A percentile compares a stretch with the other conserved stretches of the same genome.
Conservation (phyloP, 30 jellyfish, hydroid and myxozoan genomes). For the Hydractinia symbiolongicarpus region DNA sequence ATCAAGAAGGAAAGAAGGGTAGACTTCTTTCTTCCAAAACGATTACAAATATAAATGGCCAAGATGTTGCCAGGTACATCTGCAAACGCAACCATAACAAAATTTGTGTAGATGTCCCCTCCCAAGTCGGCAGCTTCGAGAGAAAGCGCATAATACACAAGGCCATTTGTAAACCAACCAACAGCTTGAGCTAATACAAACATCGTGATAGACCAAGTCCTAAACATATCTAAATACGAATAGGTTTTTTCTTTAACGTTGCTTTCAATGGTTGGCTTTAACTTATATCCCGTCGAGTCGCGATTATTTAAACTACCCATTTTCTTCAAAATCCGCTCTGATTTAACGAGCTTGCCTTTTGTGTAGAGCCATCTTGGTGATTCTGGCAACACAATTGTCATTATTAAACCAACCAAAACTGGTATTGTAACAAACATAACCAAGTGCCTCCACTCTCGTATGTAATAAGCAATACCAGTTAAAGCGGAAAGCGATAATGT, state of each 20-base stretch:
- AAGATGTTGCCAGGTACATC: slow-evolving; percentile 7
- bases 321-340: slow-evolving; percentile 6
- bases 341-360: not conserved
- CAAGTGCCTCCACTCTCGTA: slow-evolving; percentile 4
- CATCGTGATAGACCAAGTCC: not conserved
- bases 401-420: not conserved
- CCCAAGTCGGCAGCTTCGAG: slow-evolving; percentile 15
- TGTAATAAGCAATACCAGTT: slow-evolving; percentile 1
- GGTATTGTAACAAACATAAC: not conserved
- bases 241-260: not conserved
- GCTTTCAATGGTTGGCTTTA: not conserved
- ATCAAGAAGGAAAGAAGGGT: not conserved
- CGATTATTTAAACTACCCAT: not conserved
- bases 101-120: not conserved
- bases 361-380: slow-evolving; percentile 1
- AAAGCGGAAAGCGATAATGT: not conserved
- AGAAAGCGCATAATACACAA: slow-evolving; percentile 10
- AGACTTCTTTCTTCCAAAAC: not conserved
- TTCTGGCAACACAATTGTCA: not conserved
- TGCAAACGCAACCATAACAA: not conserved
- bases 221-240: slow-evolving; percentile 10
- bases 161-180: slow-evolving; percentile 8
- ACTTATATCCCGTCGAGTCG: not conserved
- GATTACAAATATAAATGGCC: not conserved
- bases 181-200: not conserved